phyloP scores from a whole-genome alignment of 2,888 invertebrate genomes.

The Monochamus alternatus region DNA sequence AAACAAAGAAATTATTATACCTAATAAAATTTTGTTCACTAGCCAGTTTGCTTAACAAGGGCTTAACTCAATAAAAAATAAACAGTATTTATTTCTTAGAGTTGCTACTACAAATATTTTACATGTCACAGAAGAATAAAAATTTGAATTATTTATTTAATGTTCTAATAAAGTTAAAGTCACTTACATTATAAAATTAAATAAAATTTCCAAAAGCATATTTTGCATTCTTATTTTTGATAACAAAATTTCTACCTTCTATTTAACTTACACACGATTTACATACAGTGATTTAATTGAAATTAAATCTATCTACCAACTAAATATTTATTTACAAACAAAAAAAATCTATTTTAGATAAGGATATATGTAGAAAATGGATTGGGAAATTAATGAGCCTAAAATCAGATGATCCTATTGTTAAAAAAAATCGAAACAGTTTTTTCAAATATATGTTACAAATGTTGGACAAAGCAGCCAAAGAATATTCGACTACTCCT shows the following conservation, averaged over 20 bases:
- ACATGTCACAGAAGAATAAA: background rate
- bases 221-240: too few species aligned
- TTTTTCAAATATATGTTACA: conserved; percentile 74
- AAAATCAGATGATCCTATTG: conserved; percentile 69
- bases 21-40: conserved; percentile 40
- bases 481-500: conserved; percentile 50
- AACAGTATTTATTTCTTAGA: conserved; percentile 19
- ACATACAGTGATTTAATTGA: conserved; percentile 16
- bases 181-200: too few species aligned
- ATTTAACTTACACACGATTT: background rate
- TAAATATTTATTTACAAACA: conserved; percentile 41
- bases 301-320: conserved; percentile 12
- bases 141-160: background rate
- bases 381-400: conserved; percentile 69
- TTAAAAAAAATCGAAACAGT: conserved; percentile 73
- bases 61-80: conserved; percentile 42
- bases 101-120: background rate
- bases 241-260: background rate
- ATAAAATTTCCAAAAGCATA: too few species aligned
- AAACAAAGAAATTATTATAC: conserved; percentile 43
- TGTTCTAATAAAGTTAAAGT: too few species aligned
- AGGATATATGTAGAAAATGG: conserved; percentile 71
- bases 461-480: conserved; percentile 64
- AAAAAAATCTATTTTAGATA: conserved; percentile 61
- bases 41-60: background rate